Base-by-base conservation (phyloP, 1,140 invertebrate genomes). In the Rhyacophila brunnea region DNA sequence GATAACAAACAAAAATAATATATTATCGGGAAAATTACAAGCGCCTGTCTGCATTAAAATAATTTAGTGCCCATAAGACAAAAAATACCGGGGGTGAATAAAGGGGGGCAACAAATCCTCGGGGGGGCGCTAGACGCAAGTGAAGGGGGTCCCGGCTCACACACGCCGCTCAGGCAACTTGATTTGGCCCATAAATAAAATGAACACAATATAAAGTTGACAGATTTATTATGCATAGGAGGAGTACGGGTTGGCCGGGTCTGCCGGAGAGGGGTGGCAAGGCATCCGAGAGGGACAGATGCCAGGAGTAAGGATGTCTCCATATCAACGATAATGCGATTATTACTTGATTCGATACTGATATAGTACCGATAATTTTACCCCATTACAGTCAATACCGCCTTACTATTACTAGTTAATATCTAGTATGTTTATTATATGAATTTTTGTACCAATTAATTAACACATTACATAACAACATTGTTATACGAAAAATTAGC, bases 131-230 rank as follows among this genome's bases (percentile, higher is more conserved):
- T 32, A 50, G 35, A 18, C 38, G 11, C 23, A 17, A 36, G 28
- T 14, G 23, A 36, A 11, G 50, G 10, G 23, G 23, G 23, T 9
- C 23, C 17, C 7, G 40, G 35, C 50, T 14, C 56, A 64, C 62
- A 64, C 57, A 56, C 55, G 49, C 62, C 44, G 57, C 62, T 56
- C 62, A 59, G 54, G 58, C 58, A 58, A 60, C 62, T 64, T 64
- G 62, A 64, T 64, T 64, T 64, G 62, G 48, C 62, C 54, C 62
- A 64, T 64, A 64, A 64, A 64, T 64, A 64, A 64, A 64, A 64
- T 64, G 62, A 64, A 59, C 62, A 64, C 62, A 64, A 64, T 64
- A 64, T 64, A 64, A 64, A 64, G 62, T 64, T 64, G 62, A 64
- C 62, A 64, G 62, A 64, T 64, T 64, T 64, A 64, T 64, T 64